Evolutionary conservation across 53 echinoderm and acorn worm species (phyloP), one percentile per base, ranked within the genome.

Genomic region (Temnopleurus reevesii): DNA sequence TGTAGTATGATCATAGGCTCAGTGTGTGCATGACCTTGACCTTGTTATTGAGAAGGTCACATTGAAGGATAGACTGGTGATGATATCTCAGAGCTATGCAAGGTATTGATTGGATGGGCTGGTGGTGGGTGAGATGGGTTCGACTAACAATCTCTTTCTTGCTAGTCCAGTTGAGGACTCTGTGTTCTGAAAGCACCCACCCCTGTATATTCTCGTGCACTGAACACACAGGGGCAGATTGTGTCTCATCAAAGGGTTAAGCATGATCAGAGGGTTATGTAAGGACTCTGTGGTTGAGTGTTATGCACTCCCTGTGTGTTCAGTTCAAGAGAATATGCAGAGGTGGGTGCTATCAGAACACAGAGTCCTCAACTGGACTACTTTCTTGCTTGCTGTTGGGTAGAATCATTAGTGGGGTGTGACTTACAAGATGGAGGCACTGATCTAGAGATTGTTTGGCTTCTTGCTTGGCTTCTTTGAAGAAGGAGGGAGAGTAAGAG

Each of bases 121-220:
- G 80, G 21, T 46, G 80, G 46, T 26, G 49, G 53, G 79, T 80
- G 80, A 80, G 80, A 49, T 47, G 30, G 80, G 80, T 49, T 80
- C 47, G 80, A 49, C 19, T 71, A 41, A 71, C 71, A 71, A 34
- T 63, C 63, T 63, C 13, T 5, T n/a, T n/a, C 19, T 56, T 24
- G 21, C 56, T 41, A n/a, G n/a, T n/a, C n/a, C n/a, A n/a, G n/a
- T n/a, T n/a, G n/a, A n/a, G n/a, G n/a, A n/a, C n/a, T n/a, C n/a
- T n/a, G n/a, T n/a, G n/a, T n/a, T n/a, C n/a, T n/a, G n/a, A n/a
- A n/a, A n/a, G n/a, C n/a, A n/a, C n/a, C n/a, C n/a, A n/a, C n/a
- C n/a, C n/a, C n/a, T n/a, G n/a, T n/a, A n/a, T n/a, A n/a, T n/a
- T n/a, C n/a, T n/a, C n/a, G n/a, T n/a, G n/a, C n/a, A n/a, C n/a